Conservation (phyloP, 2,797 vertebrate species). For the Rhincodon typus region DNA sequence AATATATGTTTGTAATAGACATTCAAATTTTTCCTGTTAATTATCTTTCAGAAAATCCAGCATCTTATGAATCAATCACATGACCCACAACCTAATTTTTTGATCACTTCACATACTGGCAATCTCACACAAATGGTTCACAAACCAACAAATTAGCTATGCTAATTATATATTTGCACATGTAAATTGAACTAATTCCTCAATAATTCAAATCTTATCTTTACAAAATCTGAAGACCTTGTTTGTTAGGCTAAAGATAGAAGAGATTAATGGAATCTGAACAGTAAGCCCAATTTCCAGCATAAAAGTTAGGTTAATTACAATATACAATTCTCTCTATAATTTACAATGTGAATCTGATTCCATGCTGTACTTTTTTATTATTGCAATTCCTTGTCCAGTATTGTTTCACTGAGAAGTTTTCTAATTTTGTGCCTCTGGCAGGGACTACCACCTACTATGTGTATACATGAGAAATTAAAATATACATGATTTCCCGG, state of each 20-base stretch:
- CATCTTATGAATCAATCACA: neutral
- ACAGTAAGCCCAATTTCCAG: neutral
- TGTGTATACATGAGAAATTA: neutral
- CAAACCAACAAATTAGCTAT: neutral
- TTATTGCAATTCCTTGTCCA: neutral
- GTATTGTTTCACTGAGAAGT: neutral
- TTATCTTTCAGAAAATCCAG: neutral
- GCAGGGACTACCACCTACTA: neutral
- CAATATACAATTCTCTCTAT: neutral
- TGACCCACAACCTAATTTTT: neutral
- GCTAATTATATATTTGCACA: neutral
- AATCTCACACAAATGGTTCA: neutral
- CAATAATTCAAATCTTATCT: neutral
- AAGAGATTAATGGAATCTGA: constrained; percentile 12
- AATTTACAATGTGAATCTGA: neutral
- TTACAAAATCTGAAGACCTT: neutral
- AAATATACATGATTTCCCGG: neutral
- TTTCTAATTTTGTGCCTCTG: neutral
- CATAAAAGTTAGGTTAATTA: neutral
- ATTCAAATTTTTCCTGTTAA: neutral
- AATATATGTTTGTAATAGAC: neutral
- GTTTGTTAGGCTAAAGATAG: neutral
- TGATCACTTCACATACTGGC: neutral
- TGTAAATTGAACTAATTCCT: constrained; percentile 13
- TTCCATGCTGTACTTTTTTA: neutral